These are phyloP conservation scores for Alces alces DNA, from an alignment of 2,113 vertebrate species.

Conservation along the genomic window DNA sequence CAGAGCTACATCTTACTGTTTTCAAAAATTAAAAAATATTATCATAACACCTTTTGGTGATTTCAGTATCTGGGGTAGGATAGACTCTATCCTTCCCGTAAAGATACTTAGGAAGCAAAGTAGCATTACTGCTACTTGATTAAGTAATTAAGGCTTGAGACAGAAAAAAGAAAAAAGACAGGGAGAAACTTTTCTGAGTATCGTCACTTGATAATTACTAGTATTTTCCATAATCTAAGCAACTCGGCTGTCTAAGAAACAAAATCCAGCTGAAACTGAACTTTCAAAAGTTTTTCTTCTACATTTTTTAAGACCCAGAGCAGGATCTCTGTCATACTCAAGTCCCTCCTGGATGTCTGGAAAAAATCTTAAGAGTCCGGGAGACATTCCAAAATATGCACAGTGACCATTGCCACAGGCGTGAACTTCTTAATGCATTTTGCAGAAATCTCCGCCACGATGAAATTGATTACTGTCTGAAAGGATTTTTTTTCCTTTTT, in stretches of 20 bases:
- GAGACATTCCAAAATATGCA: conserved; percentile 80
- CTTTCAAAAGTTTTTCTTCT: conserved; percentile 69
- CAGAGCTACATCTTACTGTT: not conserved
- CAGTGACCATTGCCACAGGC: conserved; percentile 78
- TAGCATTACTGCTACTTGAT: not conserved
- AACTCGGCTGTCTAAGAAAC: conserved; percentile 62
- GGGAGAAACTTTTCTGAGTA: not conserved
- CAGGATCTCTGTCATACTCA: conserved; percentile 73
- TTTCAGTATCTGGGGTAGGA: not conserved
- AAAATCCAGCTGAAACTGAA: conserved; percentile 66
- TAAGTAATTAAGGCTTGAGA: not conserved
- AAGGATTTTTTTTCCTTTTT: conserved; percentile 63
- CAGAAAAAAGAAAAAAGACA: not conserved
- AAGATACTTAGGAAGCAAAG: not conserved
- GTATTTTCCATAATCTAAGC: conserved; percentile 71
- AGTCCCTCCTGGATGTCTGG: conserved; percentile 79
- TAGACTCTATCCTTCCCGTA: not conserved
- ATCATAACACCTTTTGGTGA: not conserved
- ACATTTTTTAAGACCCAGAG: conserved; percentile 65
- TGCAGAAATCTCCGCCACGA: conserved; percentile 76
- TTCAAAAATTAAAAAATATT: conserved; percentile 11
- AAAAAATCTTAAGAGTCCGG: conserved; percentile 82
- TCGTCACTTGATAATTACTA: not conserved
- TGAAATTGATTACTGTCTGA: conserved; percentile 80
- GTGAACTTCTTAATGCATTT: conserved; percentile 83